phyloP scores from a whole-genome alignment of 2,888 invertebrate species.

The Drosophila quinaria region DNA sequence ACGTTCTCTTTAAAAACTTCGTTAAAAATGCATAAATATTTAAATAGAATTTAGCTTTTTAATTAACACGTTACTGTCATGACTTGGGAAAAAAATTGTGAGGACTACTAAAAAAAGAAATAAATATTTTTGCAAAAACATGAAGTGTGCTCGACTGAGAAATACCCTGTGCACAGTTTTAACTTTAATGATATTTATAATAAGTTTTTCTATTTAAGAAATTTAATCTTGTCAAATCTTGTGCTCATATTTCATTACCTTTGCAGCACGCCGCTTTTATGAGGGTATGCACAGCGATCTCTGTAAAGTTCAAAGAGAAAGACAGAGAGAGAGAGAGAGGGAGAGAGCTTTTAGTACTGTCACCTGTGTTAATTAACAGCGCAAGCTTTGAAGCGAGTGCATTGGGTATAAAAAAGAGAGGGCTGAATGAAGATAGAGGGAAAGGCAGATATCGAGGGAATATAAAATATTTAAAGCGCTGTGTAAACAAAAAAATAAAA shows the following conservation, averaged over 20 bases:
- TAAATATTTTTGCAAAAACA: neutral
- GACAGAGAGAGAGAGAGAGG: neutral
- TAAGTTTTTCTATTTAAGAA: neutral
- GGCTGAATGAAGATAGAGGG: neutral
- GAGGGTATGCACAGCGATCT: neutral
- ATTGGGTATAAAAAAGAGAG: neutral
- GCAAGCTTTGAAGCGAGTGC: constrained; percentile 26
- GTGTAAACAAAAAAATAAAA: constrained; percentile 25
- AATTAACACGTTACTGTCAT: neutral
- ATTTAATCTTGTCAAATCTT: neutral
- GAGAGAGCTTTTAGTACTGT: constrained; percentile 7
- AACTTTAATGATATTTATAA: neutral
- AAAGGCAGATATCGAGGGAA: neutral
- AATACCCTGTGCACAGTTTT: neutral
- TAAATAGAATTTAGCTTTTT: neutral
- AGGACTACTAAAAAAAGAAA: neutral
- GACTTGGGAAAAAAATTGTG: neutral
- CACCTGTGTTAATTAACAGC: constrained; percentile 13
- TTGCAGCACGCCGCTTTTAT: no score
- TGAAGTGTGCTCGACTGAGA: neutral
- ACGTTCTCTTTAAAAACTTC: neutral
- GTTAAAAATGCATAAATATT: neutral
- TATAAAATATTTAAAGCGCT: constrained; percentile 13
- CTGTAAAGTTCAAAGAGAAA: neutral
- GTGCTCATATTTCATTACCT: neutral